Evolutionary conservation across 2,797 vertebrate genomes (phyloP).

Genomic region (Rhabdophis nuchalis): DNA sequence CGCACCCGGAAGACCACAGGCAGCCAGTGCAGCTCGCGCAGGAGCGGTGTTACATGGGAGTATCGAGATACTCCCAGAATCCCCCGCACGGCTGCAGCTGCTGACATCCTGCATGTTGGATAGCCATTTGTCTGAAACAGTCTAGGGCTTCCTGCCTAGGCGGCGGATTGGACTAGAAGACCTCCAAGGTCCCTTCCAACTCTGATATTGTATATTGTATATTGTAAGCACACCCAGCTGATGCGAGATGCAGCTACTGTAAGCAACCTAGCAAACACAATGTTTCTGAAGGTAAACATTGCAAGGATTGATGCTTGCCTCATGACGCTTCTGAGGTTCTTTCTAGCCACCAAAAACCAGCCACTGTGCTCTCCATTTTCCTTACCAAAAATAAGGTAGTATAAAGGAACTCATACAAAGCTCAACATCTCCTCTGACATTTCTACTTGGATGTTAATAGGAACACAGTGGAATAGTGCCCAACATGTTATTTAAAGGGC

Average conservation of each 20-base stretch:
- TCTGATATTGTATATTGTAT: no score
- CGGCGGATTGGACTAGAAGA: no score
- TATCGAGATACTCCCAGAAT: no score
- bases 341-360: not conserved
- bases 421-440: not conserved
- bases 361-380: not conserved
- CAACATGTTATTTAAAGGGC: not conserved
- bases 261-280: not conserved
- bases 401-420: not conserved
- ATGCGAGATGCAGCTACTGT: not conserved
- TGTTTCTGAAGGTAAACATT: not conserved
- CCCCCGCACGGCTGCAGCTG: no score
- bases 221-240: not conserved
- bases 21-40: no score
- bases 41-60: no score
- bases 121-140: no score
- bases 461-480: not conserved
- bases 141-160: no score
- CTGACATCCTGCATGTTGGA: no score
- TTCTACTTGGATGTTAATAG: constrained; percentile 1
- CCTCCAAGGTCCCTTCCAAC: no score
- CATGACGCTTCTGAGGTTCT: not conserved
- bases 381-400: not conserved
- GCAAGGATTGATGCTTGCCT: not conserved
- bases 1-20: no score